Conservation (phyloP, 2,113 vertebrate genomes). For the Bombycilla garrulus region DNA sequence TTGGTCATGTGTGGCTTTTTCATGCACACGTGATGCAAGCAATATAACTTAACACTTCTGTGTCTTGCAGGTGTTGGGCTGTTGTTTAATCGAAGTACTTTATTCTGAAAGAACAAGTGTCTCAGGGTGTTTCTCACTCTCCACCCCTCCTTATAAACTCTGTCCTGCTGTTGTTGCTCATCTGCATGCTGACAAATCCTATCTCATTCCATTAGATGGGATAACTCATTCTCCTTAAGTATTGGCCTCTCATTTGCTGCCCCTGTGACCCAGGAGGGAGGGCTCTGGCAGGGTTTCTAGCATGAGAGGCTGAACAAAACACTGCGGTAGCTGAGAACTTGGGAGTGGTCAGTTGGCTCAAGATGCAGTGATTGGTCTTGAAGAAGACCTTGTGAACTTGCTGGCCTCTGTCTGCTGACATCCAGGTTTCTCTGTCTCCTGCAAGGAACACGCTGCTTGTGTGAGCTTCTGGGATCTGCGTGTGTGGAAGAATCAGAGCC, state of each 20-base stretch:
- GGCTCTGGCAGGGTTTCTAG: neutral
- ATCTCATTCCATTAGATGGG: neutral
- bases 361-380: neutral
- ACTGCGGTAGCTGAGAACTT: neutral
- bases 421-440: neutral
- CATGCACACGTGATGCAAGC: neutral
- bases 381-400: neutral
- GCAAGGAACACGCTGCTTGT: accelerated
- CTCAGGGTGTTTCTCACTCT: neutral
- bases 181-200: neutral
- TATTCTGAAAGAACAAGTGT: neutral
- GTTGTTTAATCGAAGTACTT: neutral
- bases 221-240: neutral
- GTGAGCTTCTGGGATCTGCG: neutral
- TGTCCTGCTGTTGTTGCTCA: neutral
- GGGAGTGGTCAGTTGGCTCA: neutral
- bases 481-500: neutral
- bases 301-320: neutral
- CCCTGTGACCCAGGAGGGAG: neutral
- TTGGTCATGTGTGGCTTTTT: neutral
- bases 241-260: neutral
- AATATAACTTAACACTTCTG: neutral
- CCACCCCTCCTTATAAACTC: neutral
- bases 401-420: neutral
- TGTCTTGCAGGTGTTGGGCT: neutral